phyloP scores from a whole-genome alignment of 2,797 vertebrate species.

The Loriculus beryllinus region DNA sequence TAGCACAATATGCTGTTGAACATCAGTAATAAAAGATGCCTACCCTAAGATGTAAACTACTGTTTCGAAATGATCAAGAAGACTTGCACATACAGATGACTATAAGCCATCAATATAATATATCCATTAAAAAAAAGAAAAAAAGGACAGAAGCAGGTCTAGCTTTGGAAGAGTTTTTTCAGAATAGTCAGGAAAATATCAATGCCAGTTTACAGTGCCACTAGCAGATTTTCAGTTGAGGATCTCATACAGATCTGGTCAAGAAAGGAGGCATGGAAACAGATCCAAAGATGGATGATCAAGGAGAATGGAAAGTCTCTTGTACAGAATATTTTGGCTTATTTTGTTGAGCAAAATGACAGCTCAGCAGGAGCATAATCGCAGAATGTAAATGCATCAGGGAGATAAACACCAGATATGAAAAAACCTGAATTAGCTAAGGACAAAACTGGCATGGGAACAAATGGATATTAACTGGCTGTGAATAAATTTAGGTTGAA shows the following conservation, averaged over 20 bases:
- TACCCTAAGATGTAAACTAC: not conserved
- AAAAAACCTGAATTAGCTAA: slow-evolving; percentile 58
- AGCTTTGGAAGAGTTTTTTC: not conserved
- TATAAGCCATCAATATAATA: not conserved
- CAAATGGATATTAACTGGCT: slow-evolving; percentile 61
- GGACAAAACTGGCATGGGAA: slow-evolving; percentile 59
- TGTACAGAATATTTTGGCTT: slow-evolving; percentile 31
- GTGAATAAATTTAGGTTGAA: slow-evolving; percentile 56
- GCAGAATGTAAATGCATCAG: slow-evolving; percentile 49
- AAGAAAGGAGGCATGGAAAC: not conserved
- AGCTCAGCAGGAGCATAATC: slow-evolving; percentile 42
- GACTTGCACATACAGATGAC: not conserved
- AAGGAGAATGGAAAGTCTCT: not conserved
- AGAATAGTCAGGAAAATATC: not conserved
- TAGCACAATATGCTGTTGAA: not conserved
- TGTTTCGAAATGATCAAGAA: not conserved
- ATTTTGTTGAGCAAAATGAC: slow-evolving; percentile 1
- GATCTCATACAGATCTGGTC: not conserved
- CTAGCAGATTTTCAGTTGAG: not conserved
- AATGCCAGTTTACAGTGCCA: not conserved
- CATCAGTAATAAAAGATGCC: not conserved
- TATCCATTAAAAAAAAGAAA: not conserved
- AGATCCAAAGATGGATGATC: not conserved
- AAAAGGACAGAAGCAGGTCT: not conserved
- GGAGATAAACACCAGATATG: slow-evolving; percentile 52